phyloP scores from a whole-genome alignment of 2,797 vertebrate genomes.

The Diplodus puntazzo region DNA sequence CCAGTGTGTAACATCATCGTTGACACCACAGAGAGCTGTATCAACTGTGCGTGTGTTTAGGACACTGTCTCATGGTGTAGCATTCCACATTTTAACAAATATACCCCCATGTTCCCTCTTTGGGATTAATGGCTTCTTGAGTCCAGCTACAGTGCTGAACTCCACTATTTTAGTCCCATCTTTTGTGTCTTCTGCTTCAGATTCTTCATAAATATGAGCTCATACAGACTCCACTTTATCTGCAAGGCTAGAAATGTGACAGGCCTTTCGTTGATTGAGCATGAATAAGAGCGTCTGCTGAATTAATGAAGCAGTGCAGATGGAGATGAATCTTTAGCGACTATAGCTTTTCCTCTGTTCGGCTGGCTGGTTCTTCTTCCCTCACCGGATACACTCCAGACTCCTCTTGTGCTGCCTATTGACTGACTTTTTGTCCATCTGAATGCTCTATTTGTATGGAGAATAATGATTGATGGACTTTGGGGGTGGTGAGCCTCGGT shows the following conservation, averaged over 20 bases:
- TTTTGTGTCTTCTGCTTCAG: constrained; percentile 25
- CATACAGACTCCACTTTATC: constrained; percentile 57
- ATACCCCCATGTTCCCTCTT: neutral
- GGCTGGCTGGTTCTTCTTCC: constrained; percentile 73
- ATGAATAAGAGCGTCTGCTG: constrained; percentile 67
- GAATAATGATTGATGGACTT: constrained; percentile 84
- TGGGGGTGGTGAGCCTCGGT: constrained; percentile 59
- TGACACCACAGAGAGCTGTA: neutral
- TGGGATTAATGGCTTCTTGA: constrained; percentile 22
- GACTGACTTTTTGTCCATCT: constrained; percentile 81
- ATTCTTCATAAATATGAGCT: constrained; percentile 32
- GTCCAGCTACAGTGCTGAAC: constrained; percentile 10
- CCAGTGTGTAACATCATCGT: neutral
- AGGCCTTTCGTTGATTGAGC: constrained; percentile 64
- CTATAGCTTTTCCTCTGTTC: constrained; percentile 71
- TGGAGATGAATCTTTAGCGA: constrained; percentile 68
- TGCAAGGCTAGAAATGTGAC: constrained; percentile 54
- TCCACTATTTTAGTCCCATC: constrained; percentile 24
- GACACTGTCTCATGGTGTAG: constrained; percentile 17
- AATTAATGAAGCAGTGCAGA: constrained; percentile 81
- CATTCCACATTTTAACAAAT: constrained; percentile 31
- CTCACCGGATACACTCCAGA: constrained; percentile 81
- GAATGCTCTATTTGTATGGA: constrained; percentile 81
- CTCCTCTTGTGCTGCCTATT: constrained; percentile 82
- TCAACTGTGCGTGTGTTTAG: constrained; percentile 25